These are phyloP conservation scores for Lindbergichthys nudifrons DNA, from an alignment of 2,797 vertebrate genomes.

Conservation along the genomic window DNA sequence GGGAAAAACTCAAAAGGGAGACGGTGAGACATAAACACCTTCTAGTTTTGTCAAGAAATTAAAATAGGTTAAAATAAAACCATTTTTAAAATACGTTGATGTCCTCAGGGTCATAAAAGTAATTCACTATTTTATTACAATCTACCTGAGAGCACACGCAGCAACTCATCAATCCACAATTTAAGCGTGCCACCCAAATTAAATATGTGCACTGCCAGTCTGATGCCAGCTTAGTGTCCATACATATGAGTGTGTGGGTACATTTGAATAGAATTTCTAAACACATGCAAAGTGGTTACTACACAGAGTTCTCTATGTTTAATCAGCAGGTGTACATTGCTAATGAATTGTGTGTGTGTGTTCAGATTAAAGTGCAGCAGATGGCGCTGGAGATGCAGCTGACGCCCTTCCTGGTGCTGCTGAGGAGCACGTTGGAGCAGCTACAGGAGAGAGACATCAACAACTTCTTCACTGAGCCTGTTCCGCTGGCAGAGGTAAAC, in stretches of 20 bases:
- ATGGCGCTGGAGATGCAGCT: constrained; percentile 97
- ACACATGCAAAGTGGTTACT: neutral
- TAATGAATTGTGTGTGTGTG: constrained; percentile 34
- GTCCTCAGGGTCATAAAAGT: too few species aligned
- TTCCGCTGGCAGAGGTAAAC: constrained; percentile 95
- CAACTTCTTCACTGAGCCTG: constrained; percentile 98
- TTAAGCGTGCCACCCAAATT: neutral
- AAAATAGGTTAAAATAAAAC: too few species aligned
- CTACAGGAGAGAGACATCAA: constrained; percentile 97
- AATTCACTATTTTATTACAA: neutral
- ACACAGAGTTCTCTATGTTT: neutral
- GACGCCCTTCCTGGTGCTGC: constrained; percentile 95
- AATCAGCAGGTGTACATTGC: neutral
- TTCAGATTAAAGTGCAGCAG: constrained; percentile 98
- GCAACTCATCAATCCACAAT: neutral
- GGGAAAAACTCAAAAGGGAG: constrained; percentile 98
- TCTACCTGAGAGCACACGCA: neutral
- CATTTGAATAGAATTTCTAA: neutral
- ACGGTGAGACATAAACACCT: constrained; percentile 84
- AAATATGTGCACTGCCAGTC: neutral
- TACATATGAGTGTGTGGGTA: neutral
- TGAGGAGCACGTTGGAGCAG: constrained; percentile 95
- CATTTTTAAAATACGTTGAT: too few species aligned
- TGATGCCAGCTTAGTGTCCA: neutral
- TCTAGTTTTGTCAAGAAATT: neutral